Percentiles rank a stretch among this genome's conserved stretches.
Conservation (phyloP, 1,140 invertebrate genomes). For the Lucilia sericata region DNA sequence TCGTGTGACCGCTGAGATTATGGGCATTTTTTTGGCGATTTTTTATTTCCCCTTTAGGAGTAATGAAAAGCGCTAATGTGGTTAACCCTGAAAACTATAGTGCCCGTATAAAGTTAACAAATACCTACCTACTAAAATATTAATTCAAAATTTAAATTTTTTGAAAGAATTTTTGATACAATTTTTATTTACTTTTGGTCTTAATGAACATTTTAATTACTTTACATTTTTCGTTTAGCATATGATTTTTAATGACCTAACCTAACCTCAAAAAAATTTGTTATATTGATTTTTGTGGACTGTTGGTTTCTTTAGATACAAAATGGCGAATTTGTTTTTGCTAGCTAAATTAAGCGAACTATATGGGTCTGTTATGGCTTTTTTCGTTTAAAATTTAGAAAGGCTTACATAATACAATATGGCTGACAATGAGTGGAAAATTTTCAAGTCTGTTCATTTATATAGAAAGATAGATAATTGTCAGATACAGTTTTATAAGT, state of each 20-base stretch:
- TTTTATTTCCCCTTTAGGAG: not conserved
- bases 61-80: not conserved
- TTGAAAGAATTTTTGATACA: too few species aligned
- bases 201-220: too few species aligned
- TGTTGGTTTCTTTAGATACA: not conserved
- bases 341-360: not conserved
- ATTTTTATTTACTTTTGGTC: too few species aligned
- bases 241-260: not conserved
- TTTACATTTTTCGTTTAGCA: too few species aligned
- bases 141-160: too few species aligned
- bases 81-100: not conserved
- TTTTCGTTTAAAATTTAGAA: not conserved
- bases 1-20: not conserved
- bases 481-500: slow-evolving; percentile 20
- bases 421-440: slow-evolving; percentile 5
- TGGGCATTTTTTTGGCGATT: not conserved
- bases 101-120: not conserved
- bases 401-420: slow-evolving; percentile 21
- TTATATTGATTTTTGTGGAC: slow-evolving; percentile 11
- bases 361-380: not conserved
- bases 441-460: slow-evolving; percentile 15
- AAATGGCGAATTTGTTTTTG: not conserved
- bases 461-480: not conserved
- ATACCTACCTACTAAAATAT: not conserved
- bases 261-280: slow-evolving; percentile 3